Base-by-base conservation (phyloP, 2,113 vertebrate genomes). In the Carettochelys insculpta region DNA sequence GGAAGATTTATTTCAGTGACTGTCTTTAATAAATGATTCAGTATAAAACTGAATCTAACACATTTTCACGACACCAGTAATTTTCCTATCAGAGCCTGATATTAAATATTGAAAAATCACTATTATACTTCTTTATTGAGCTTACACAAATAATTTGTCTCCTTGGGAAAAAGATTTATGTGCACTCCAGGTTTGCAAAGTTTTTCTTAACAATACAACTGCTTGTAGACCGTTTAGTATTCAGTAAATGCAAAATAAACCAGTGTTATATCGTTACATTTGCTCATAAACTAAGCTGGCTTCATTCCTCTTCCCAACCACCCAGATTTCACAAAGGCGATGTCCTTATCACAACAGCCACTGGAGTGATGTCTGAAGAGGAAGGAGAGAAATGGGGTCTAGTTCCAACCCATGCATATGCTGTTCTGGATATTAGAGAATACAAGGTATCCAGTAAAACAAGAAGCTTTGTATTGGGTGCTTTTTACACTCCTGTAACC, bases 331-430 rank as follows among this genome's bases (percentile, higher is more conserved):
- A 99, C 97, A 98, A 99, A 90, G 99, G 99, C 5, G 98, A 99
- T 45, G 99, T 99, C 88, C 99, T 99, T 77, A 98, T 99, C 96
- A 99, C 99, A 65, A 99, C 99, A 8, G 99, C 99, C 2, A 99
- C 99, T 0, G 99, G 99, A 1, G 97, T 99, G 95, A 99, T 99
- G 99, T 98, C 99, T 4, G 99, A 99, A 94, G 99, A 99, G 31
- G 99, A 99, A 97, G 99, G 99, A 80, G 99, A 99, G 90, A 98
- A 93, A 92, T 99, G 99, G 99, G 99, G 99, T 58, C 98, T 99
- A 89, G 99, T 99, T 95, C 99, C 99, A 58, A 99, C 99, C 34
- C 99, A 99, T 34, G 99, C 99, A 0, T 99, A 99, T 34, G 99
- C 99, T 50, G 99, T 99, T 87, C 95, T 99, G 86, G 99, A 99